Percentiles rank a stretch among this genome's conserved stretches.
Conservation (phyloP, 1,140 invertebrate species). For the Lysiphlebus fabarum region DNA sequence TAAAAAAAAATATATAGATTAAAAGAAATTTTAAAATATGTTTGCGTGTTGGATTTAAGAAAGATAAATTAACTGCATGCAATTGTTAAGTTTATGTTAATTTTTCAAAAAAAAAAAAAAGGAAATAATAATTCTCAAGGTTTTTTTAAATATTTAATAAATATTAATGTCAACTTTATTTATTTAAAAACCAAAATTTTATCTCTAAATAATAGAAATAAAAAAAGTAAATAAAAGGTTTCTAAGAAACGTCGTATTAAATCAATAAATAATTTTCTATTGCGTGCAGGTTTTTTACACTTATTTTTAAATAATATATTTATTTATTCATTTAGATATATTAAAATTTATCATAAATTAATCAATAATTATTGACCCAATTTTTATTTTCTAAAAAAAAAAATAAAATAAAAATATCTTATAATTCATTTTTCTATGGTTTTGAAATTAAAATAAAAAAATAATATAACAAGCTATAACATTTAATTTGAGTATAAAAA, state of each 20-base stretch:
- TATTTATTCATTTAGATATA: too few species aligned
- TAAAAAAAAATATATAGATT: not conserved
- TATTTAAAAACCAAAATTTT: not conserved
- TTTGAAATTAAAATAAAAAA: too few species aligned
- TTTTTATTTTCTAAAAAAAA: too few species aligned
- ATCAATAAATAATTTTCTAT: conserved; percentile 29
- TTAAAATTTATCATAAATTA: too few species aligned
- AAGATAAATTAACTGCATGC: conserved; percentile 34
- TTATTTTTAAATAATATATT: not conserved
- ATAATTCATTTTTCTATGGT: too few species aligned
- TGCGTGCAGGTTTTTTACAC: conserved; percentile 8
- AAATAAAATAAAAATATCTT: too few species aligned
- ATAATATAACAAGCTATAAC: too few species aligned
- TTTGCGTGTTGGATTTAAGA: conserved; percentile 33
- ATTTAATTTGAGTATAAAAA: too few species aligned
- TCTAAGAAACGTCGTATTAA: conserved; percentile 30
- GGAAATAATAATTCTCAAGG: too few species aligned
- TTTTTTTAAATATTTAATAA: too few species aligned
- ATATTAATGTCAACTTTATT: conserved; percentile 11
- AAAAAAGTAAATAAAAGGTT: conserved; percentile 13
- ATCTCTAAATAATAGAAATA: too few species aligned
- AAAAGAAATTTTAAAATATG: conserved; percentile 37
- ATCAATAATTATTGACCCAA: too few species aligned
- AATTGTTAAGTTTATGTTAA: conserved; percentile 44
- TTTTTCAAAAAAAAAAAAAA: conserved; percentile 20